A percentile compares a stretch with the other conserved stretches of the same genome.
phyloP scores from a whole-genome alignment of 2,888 invertebrate genomes.

The Allacma fusca region DNA sequence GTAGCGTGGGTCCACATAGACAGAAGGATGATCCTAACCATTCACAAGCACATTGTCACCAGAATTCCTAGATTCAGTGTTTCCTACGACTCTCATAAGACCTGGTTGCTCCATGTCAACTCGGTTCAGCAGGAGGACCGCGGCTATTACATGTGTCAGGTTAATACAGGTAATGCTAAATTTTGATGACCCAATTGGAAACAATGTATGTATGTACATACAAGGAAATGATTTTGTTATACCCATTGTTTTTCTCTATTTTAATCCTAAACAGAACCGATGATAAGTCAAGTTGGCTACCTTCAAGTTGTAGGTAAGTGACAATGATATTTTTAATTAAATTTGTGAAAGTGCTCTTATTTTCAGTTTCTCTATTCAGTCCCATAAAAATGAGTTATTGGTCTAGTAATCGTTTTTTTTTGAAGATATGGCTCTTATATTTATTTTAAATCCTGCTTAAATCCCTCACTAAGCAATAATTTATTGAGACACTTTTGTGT shows the following conservation, averaged over 20 bases:
- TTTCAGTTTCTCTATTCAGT: too few species aligned
- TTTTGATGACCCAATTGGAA: too few species aligned
- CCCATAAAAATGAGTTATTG: too few species aligned
- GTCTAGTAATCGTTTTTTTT: too few species aligned
- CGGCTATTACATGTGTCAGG: constrained; percentile 85
- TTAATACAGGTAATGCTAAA: constrained; percentile 67
- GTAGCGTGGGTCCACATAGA: constrained; percentile 96
- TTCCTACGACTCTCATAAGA: constrained; percentile 89
- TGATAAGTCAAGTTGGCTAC: constrained; percentile 94
- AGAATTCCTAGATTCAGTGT: constrained; percentile 90
- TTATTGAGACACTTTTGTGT: too few species aligned
- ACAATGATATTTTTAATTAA: too few species aligned
- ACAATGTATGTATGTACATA: too few species aligned
- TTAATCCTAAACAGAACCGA: constrained; percentile 75
- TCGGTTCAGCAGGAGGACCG: constrained; percentile 91
- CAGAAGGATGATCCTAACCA: constrained; percentile 90
- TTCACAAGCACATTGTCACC: constrained; percentile 90
- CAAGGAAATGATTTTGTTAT: too few species aligned
- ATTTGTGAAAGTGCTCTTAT: too few species aligned
- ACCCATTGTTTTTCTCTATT: background rate
- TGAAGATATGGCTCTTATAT: too few species aligned
- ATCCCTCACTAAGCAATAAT: too few species aligned
- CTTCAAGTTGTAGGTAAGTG: constrained; percentile 88
- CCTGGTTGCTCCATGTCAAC: constrained; percentile 88
- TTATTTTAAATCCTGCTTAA: too few species aligned